phyloP scores from a whole-genome alignment of 2,797 vertebrate genomes.

The Lithobates sylvaticus region DNA sequence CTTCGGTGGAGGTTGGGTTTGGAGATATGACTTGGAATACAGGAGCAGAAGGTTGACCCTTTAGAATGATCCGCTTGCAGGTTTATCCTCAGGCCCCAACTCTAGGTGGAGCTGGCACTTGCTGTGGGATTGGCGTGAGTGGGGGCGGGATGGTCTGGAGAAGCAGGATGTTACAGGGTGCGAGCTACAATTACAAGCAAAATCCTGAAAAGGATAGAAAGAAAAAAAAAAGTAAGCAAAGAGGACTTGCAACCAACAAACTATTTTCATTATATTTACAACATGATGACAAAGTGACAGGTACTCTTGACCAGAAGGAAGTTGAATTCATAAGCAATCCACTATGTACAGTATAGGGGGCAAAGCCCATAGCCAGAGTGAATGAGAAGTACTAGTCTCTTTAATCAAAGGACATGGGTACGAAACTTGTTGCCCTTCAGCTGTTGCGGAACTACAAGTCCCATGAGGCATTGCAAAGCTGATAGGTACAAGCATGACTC shows the following conservation, averaged over 20 bases:
- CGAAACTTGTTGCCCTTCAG: too few species aligned
- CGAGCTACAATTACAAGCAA: slow-evolving; percentile 88
- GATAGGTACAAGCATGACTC: too few species aligned
- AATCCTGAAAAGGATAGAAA: slow-evolving; percentile 79
- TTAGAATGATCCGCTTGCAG: slow-evolving; percentile 78
- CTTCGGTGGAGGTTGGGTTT: not conserved
- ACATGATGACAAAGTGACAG: too few species aligned
- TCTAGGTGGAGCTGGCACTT: slow-evolving; percentile 92
- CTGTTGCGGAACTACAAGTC: too few species aligned
- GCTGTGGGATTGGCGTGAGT: slow-evolving; percentile 83
- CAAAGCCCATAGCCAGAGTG: too few species aligned
- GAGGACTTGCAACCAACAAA: not conserved
- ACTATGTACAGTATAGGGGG: too few species aligned
- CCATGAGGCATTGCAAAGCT: too few species aligned
- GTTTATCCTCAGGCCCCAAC: slow-evolving; percentile 82
- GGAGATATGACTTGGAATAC: not conserved
- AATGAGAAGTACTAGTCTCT: too few species aligned
- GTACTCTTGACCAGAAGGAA: too few species aligned
- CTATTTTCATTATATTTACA: not conserved
- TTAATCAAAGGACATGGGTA: too few species aligned
- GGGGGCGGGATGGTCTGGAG: slow-evolving; percentile 82
- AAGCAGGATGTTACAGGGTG: slow-evolving; percentile 90
- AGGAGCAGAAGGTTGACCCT: not conserved
- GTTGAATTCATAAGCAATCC: too few species aligned
- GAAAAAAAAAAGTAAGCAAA: not conserved